Base-by-base conservation (phyloP, 1,140 invertebrate species). In the Drosophila grimshawi region DNA sequence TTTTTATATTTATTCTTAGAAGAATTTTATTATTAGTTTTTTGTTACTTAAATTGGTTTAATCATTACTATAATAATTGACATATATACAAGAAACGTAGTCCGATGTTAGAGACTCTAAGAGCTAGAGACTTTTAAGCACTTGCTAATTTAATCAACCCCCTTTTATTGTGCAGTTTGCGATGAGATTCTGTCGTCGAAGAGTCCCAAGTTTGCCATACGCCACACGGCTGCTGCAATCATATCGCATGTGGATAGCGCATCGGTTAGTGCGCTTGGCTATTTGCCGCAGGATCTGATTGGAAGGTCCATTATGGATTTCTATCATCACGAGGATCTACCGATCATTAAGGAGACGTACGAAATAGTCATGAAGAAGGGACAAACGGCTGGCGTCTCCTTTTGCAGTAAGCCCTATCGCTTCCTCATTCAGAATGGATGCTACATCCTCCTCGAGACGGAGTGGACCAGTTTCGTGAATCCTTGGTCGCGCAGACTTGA, bases 391-490 rank as follows among this genome's bases (percentile, higher is more conserved):
- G 95, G 95, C 67, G 94, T 94, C 45, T 94, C 95, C 3, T 95
- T 96, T 86, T 94, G 95, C 71, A 97, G 96, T 82, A 96, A 96
- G 82, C 95, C 97, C 3, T 95, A 95, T 81, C 60, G 92, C 67
- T 97, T 98, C 91, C 93, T 95, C 49, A 95, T 96, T 30, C 96
- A 97, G 88, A 98, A 98, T 92, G 97, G 97, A 1, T 95, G 95
- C 76, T 98, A 95, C 91, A 94, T 97, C 39, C 94, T 95, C 51
- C 92, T 98, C 37, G 96, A 98, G 92, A 98, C 97, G 0, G 97
- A 98, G 92, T 99, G 97, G 97, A 97, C 97, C 0, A 96, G 96
- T 66, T 98, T 98, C 92, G 95, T 98, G 35, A 98, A 98, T 94
- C 98, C 98, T 0, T 99, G 98, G 98, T 96, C 96, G 1, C 95